Conservation (phyloP, 2,113 vertebrate genomes). For the Grammomys surdaster region DNA sequence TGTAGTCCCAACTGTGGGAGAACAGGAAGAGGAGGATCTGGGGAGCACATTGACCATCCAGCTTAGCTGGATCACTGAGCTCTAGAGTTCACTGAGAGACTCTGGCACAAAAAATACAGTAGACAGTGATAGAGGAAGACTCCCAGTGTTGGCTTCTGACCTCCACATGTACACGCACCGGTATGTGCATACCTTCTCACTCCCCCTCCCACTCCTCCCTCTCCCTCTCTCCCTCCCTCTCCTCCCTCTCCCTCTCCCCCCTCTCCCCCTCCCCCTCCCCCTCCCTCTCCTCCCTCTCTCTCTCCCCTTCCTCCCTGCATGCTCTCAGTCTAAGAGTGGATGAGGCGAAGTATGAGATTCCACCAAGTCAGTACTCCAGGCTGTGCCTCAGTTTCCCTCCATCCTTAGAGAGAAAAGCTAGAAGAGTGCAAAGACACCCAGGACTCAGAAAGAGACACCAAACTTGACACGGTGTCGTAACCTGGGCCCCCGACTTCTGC, state of each 20-base stretch:
- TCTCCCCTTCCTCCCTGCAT: too few species aligned
- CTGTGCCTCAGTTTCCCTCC: conserved; percentile 36
- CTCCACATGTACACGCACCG: background rate
- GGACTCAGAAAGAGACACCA: background rate
- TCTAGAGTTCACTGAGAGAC: background rate
- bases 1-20: background rate
- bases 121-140: background rate
- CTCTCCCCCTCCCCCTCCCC: too few species aligned
- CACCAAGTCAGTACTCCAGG: accelerated
- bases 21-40: background rate
- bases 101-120: background rate
- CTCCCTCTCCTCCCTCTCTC: too few species aligned
- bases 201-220: too few species aligned
- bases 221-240: too few species aligned
- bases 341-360: background rate
- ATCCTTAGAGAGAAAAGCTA: background rate
- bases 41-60: background rate
- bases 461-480: background rate
- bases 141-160: background rate
- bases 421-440: background rate
- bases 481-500: background rate
- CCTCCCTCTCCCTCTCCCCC: too few species aligned
- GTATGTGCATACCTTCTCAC: background rate
- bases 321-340: background rate
- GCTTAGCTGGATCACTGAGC: background rate